A percentile compares a stretch with the other conserved stretches of the same genome.
These are phyloP conservation scores for Phyllotis vaccarum DNA, from an alignment of 2,797 vertebrate genomes.

Conservation along the genomic window DNA sequence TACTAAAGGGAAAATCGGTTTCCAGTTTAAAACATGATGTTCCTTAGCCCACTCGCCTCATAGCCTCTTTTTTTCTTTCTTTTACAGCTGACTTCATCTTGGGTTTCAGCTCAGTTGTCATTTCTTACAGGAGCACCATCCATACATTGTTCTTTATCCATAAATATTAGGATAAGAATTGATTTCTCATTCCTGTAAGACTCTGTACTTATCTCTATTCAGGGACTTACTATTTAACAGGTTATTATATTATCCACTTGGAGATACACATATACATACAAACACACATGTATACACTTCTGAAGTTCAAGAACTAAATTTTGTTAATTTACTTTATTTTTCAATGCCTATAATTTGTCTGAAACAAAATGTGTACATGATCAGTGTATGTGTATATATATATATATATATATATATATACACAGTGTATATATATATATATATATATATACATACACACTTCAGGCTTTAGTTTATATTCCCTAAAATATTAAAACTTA, in stretches of 20 bases:
- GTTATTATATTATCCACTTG: neutral
- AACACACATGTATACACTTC: neutral
- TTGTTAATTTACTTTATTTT: neutral
- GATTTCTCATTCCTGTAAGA: neutral
- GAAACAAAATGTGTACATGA: neutral
- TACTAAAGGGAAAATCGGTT: neutral
- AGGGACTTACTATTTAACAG: neutral
- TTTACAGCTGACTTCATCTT: neutral
- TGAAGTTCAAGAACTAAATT: neutral
- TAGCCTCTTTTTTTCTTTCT: too few species aligned
- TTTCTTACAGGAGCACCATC: neutral
- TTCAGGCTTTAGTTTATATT: neutral
- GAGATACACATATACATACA: neutral
- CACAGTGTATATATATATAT: too few species aligned
- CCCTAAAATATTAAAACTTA: neutral
- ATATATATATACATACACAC: too few species aligned
- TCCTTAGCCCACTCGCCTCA: neutral
- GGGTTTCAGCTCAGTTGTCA: neutral
- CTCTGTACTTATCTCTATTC: neutral
- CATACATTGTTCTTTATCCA: neutral
- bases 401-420: too few species aligned
- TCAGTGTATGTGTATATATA: neutral
- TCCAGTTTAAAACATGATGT: neutral
- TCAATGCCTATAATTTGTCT: neutral
- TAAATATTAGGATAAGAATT: neutral